Evolutionary conservation across 2,888 invertebrate species (phyloP).

Genomic region (Leptopilina myrica): DNA sequence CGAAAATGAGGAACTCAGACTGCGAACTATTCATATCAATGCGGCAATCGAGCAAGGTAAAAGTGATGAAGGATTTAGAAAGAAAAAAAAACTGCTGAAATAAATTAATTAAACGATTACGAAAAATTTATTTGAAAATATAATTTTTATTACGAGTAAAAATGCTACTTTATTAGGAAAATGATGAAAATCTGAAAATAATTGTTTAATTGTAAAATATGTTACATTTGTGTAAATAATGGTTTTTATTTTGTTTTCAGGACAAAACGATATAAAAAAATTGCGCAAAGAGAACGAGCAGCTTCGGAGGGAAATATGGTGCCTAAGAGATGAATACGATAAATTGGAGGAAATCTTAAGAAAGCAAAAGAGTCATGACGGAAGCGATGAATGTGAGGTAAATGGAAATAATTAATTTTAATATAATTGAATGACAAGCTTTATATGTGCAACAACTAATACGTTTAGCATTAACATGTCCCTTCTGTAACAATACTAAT

Average conservation of each 20-base stretch:
- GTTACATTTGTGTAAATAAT: too few relatives aligned
- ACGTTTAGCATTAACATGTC: constrained; percentile 1
- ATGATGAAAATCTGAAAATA: too few relatives aligned
- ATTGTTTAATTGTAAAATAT: too few relatives aligned
- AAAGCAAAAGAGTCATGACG: constrained; percentile 65
- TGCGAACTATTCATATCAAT: constrained; percentile 94
- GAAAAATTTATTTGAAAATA: too few relatives aligned
- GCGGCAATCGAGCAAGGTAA: constrained; percentile 94
- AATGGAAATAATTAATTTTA: constrained; percentile 28
- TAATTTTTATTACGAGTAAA: too few relatives aligned
- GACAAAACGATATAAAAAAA: constrained; percentile 93
- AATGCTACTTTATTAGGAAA: too few relatives aligned
- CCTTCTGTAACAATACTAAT: background rate
- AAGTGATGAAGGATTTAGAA: background rate
- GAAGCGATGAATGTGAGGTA: constrained; percentile 73
- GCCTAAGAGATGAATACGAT: constrained; percentile 92
- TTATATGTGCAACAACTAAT: constrained; percentile 8
- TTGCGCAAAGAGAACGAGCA: constrained; percentile 92
- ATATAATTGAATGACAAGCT: constrained; percentile 4
- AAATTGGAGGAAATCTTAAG: constrained; percentile 88
- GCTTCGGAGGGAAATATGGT: constrained; percentile 91
- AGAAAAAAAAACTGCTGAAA: constrained; percentile 14
- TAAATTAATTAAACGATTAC: too few relatives aligned
- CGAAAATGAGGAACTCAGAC: constrained; percentile 93
- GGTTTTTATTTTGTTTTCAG: constrained; percentile 76